A percentile compares a stretch with the other conserved stretches of the same genome.
Evolutionary conservation across 2,797 vertebrate genomes (phyloP).

Genomic region (Sorex maritimensis): DNA sequence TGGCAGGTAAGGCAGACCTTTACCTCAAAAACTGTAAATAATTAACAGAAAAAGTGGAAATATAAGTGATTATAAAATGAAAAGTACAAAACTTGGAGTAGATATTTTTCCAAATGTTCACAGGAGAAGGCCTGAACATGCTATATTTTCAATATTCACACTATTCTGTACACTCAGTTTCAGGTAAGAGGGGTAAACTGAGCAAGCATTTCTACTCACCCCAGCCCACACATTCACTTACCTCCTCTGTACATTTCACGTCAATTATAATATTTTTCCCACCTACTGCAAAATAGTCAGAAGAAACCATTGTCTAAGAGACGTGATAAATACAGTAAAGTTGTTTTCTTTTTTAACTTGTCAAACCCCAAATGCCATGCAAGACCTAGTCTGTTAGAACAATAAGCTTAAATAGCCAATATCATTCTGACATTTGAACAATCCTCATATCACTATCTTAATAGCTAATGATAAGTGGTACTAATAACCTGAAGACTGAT

Average conservation of each 20-base stretch:
- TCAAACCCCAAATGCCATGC: neutral
- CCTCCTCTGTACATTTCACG: neutral
- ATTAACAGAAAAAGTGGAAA: neutral
- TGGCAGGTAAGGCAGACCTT: neutral
- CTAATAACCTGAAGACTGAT: conserved; percentile 73
- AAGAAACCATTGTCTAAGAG: neutral
- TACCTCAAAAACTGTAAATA: neutral
- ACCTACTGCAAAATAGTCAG: neutral
- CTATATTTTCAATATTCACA: neutral
- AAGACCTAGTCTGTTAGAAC: neutral
- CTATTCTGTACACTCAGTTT: neutral
- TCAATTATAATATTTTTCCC: neutral
- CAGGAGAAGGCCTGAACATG: neutral
- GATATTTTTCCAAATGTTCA: neutral
- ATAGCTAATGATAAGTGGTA: conserved; percentile 54
- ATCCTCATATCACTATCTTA: neutral
- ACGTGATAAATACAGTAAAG: neutral
- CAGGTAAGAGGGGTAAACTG: too few species aligned
- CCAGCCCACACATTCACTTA: neutral
- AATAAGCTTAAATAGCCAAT: neutral
- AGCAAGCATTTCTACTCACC: neutral
- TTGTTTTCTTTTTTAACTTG: conserved; percentile 3
- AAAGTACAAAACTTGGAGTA: neutral
- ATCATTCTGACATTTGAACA: conserved; percentile 36
- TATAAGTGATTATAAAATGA: neutral